phyloP scores from a whole-genome alignment of 1,140 invertebrate species.

The Tyrophagus putrescentiae region DNA sequence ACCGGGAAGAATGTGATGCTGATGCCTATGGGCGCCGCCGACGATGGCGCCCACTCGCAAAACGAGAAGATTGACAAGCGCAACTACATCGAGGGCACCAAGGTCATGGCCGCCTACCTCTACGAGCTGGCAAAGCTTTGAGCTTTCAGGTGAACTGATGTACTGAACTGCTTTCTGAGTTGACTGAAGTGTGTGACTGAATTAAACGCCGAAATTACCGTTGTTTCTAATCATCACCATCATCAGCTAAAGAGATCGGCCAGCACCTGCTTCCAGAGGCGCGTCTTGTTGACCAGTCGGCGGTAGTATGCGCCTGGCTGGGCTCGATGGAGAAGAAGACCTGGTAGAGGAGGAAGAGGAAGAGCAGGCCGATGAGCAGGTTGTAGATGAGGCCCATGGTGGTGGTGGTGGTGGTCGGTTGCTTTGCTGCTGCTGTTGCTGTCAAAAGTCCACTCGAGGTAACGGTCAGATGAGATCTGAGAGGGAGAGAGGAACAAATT shows the following conservation, averaged over 20 bases:
- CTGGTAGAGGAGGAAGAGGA: not conserved
- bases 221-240: no score
- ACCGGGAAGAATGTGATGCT: conserved; percentile 84
- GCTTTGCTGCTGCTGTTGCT: no score
- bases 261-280: conserved; percentile 11
- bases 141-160: no score
- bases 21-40: conserved; percentile 67
- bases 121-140: conserved; percentile 53
- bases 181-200: no score
- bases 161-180: no score
- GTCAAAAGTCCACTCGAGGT: no score
- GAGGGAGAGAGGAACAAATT: no score
- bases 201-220: no score
- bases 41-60: conserved; percentile 95
- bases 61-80: conserved; percentile 86
- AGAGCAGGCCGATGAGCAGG: not conserved
- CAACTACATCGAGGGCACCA: conserved; percentile 86
- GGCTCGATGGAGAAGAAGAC: not conserved
- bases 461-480: no score
- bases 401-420: no score
- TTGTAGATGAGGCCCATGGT: not conserved
- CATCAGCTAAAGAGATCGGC: no score
- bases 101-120: conserved; percentile 66
- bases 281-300: not conserved
- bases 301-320: not conserved